phyloP scores from a whole-genome alignment of 2,797 vertebrate species.

The Clarias pachynema region DNA sequence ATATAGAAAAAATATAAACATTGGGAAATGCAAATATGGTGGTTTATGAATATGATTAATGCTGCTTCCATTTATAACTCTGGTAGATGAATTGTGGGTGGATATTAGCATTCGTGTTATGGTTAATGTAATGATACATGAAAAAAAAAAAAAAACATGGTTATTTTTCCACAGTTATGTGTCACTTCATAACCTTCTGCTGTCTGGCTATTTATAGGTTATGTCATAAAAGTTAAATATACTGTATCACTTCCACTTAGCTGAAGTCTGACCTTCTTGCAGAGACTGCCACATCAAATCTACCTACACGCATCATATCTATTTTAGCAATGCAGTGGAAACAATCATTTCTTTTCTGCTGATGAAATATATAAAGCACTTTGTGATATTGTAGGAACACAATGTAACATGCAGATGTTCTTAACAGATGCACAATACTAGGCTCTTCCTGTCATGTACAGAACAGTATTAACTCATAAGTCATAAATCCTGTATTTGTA shows the following conservation, averaged over 20 bases:
- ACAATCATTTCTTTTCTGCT: background rate
- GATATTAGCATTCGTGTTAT: background rate
- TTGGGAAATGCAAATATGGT: background rate
- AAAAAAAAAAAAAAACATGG: background rate
- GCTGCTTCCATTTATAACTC: too few species aligned
- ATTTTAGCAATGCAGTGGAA: constrained; percentile 24
- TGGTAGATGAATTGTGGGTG: background rate
- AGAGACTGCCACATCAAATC: background rate
- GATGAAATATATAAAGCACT: background rate
- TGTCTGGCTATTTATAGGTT: background rate
- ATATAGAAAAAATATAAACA: background rate
- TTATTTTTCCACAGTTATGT: background rate
- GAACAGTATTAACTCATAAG: background rate
- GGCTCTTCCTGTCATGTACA: background rate
- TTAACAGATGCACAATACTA: background rate
- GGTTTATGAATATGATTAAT: constrained; percentile 9
- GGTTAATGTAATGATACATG: background rate
- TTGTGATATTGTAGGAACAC: background rate
- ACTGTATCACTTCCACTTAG: constrained; percentile 6
- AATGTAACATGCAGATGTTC: background rate
- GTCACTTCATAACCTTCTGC: background rate
- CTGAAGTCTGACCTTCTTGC: background rate
- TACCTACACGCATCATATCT: constrained; percentile 16
- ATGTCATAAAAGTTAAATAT: background rate
- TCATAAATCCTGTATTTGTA: background rate